Evolutionary conservation across 2,797 vertebrate genomes (phyloP), one percentile per base, ranked within the genome.

Genomic region (Protonibea diacanthus): DNA sequence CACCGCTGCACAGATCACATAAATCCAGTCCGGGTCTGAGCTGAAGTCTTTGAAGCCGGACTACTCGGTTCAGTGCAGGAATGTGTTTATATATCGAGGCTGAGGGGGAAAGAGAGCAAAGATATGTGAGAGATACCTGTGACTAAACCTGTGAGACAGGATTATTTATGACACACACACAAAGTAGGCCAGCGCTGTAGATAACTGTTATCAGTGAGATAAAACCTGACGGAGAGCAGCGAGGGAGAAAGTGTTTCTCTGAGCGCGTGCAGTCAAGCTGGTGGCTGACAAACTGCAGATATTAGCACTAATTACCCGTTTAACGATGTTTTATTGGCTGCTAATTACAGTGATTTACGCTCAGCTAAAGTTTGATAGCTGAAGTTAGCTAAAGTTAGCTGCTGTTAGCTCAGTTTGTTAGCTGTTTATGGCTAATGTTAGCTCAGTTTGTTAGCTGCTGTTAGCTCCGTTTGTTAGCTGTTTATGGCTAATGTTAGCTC

Each of bases 111-210:
- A 5, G 20, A 13, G 6, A 52, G 21, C 13, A 42, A 55, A 68
- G 67, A 40, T 53, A 40, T 71, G 64, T 13, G 48, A 71, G 65
- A 12, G 62, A 83, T 73, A 85, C 82, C 84, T 82, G 76, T 79
- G 71, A 70, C 74, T 76, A 71, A 88, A 80, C 52, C 17, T 57
- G 65, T 45, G 42, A 76, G 56, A 73, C 57, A n/a, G 66, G 55
- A 85, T 53, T 85, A 86, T 84, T 83, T 69, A 77, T 83, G 58
- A 78, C 69, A 59, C 66, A 62, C 64, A 76, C 59, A 40, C 53
- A 60, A 83, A 88, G 83, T 84, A 88, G 86, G 86, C 42, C 83
- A 82, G n/a, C 55, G 29, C 21, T 59, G 65, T 6, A 69, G 83
- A 86, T 67, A 60, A 55, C 42, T 1, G 59, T 79, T 80, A 84